Evolutionary conservation across 1,140 invertebrate genomes (phyloP).

Genomic region (Dryas iulia): DNA sequence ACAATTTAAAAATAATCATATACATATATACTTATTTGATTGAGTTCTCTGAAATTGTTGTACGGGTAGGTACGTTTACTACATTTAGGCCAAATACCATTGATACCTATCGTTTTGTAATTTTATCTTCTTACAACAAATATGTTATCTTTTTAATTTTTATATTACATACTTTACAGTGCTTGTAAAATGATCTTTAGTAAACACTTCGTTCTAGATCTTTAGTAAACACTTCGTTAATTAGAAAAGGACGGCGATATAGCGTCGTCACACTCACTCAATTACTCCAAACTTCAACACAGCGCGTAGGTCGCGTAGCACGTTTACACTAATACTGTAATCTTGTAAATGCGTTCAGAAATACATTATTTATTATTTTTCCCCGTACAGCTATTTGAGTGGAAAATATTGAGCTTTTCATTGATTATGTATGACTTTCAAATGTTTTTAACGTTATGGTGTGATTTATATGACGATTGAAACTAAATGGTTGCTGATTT

Average conservation of each 20-base stretch:
- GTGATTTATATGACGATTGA: not conserved
- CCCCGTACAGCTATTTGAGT: slow-evolving; percentile 56
- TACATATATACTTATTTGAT: no score
- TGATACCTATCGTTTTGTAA: no score
- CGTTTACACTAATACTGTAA: slow-evolving; percentile 69
- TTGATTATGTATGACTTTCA: slow-evolving; percentile 58
- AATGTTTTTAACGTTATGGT: slow-evolving; percentile 21
- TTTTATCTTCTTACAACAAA: no score
- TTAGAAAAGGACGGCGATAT: not conserved
- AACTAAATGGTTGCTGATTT: not conserved
- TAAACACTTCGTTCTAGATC: no score
- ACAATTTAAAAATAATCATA: no score
- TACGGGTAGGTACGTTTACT: no score
- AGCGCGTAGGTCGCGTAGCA: slow-evolving; percentile 7
- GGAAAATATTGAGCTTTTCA: slow-evolving; percentile 70
- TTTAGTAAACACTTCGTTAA: no score
- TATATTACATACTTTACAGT: no score
- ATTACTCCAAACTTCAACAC: not conserved
- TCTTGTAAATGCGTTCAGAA: slow-evolving; percentile 72
- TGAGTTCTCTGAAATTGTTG: no score
- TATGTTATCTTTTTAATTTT: no score
- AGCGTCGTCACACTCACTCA: not conserved
- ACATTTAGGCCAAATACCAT: no score
- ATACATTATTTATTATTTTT: slow-evolving; percentile 73
- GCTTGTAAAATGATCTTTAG: no score